These are phyloP conservation scores for Peromyscus attwateri DNA, from an alignment of 2,797 vertebrate species.

Conservation along the genomic window DNA sequence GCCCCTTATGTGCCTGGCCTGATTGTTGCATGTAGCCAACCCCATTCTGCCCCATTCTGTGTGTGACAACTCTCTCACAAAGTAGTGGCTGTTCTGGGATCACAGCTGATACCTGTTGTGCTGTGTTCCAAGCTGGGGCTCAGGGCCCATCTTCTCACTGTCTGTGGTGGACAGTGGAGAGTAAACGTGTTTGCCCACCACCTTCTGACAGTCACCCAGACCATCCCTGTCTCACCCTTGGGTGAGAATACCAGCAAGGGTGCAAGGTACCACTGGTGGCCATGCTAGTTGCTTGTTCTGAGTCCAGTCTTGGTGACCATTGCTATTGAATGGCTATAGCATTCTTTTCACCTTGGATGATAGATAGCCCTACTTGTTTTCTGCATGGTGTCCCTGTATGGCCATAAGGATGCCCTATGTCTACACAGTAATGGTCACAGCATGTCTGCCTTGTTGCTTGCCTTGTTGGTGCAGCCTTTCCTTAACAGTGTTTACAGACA, in stretches of 20 bases:
- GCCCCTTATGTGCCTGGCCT: neutral
- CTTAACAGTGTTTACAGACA: constrained; percentile 93
- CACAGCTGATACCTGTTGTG: neutral
- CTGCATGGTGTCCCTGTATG: rapidly evolving
- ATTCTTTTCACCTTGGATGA: neutral
- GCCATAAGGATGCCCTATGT: too few species aligned
- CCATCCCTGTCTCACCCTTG: neutral
- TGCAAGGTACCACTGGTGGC: neutral
- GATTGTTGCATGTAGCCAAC: neutral
- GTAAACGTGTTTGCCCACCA: neutral
- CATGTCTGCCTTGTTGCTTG: too few species aligned
- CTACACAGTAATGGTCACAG: neutral
- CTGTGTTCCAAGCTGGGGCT: neutral
- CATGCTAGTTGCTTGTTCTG: neutral
- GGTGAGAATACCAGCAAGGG: too few species aligned
- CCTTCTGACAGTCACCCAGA: neutral
- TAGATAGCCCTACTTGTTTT: neutral
- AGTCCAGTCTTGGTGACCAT: neutral
- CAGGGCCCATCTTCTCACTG: neutral
- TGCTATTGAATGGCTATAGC: neutral
- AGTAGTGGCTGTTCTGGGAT: neutral
- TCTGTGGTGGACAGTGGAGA: neutral
- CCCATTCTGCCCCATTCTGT: neutral
- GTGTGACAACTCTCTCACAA: neutral
- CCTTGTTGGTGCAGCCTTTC: constrained; percentile 53